These are phyloP conservation scores for Psammodynastes pulverulentus DNA, from an alignment of 2,113 vertebrate species.

Conservation along the genomic window DNA sequence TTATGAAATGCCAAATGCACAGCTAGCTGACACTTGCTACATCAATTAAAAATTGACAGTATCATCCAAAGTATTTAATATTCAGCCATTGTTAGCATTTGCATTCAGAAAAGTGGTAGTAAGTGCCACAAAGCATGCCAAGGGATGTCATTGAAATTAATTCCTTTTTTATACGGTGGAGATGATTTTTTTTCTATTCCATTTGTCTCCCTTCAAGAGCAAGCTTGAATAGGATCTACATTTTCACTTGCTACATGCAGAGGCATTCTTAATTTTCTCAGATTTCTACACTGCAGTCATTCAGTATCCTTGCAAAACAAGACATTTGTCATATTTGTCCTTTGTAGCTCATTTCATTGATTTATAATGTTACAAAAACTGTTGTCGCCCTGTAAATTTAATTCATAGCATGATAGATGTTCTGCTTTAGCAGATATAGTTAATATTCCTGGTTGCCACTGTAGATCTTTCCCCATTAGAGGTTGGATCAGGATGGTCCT, in stretches of 20 bases:
- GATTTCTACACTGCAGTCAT: not conserved
- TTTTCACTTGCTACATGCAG: not conserved
- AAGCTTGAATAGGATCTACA: not conserved
- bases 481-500: not conserved
- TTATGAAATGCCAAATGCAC: not conserved
- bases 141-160: slow-evolving; percentile 1
- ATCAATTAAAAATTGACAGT: not conserved
- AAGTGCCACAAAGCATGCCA: not conserved
- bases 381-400: not conserved
- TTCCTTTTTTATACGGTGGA: not conserved
- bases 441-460: not conserved
- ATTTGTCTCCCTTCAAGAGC: not conserved
- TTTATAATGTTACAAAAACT: not conserved
- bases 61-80: not conserved
- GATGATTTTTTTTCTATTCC: not conserved
- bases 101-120: slow-evolving; percentile 1
- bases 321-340: not conserved
- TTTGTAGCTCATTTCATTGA: not conserved
- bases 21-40: not conserved
- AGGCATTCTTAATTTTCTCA: not conserved
- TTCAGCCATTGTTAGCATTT: not conserved
- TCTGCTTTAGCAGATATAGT: not conserved
- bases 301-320: not conserved
- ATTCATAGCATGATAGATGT: not conserved
- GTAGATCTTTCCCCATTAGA: not conserved